A percentile compares a stretch with the other conserved stretches of the same genome.
phyloP scores from a whole-genome alignment of 2,113 vertebrate genomes.

The Centropus bengalensis region DNA sequence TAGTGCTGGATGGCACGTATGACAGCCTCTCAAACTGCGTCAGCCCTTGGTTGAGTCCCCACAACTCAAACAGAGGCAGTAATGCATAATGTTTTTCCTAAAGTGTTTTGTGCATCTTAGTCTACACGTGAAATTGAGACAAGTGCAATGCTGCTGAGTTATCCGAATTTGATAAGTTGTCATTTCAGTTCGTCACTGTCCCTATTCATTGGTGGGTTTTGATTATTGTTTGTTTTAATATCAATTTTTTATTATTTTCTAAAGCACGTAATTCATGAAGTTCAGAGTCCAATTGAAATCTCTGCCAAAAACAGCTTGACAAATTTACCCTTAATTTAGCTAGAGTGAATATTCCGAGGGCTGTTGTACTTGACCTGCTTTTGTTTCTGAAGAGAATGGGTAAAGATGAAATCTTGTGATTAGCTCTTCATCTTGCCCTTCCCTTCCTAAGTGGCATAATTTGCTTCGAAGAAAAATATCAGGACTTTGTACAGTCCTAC shows the following conservation, averaged over 20 bases:
- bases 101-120: neutral
- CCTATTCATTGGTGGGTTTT: neutral
- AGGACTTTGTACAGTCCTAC: neutral
- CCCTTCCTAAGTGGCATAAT: neutral
- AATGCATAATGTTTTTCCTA: neutral
- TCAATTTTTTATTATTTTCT: neutral
- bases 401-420: neutral
- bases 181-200: neutral
- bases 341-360: neutral
- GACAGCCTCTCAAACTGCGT: neutral
- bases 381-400: neutral
- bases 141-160: neutral
- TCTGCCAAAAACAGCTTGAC: neutral
- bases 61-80: neutral
- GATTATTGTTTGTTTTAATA: neutral
- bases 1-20: neutral
- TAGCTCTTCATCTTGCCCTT: neutral
- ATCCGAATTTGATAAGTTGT: neutral
- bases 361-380: neutral
- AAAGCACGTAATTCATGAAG: neutral
- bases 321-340: neutral
- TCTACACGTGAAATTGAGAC: neutral
- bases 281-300: neutral
- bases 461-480: neutral
- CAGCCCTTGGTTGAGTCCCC: no score